phyloP scores from a whole-genome alignment of 2,113 vertebrate species.

The Corythornis cristatus region DNA sequence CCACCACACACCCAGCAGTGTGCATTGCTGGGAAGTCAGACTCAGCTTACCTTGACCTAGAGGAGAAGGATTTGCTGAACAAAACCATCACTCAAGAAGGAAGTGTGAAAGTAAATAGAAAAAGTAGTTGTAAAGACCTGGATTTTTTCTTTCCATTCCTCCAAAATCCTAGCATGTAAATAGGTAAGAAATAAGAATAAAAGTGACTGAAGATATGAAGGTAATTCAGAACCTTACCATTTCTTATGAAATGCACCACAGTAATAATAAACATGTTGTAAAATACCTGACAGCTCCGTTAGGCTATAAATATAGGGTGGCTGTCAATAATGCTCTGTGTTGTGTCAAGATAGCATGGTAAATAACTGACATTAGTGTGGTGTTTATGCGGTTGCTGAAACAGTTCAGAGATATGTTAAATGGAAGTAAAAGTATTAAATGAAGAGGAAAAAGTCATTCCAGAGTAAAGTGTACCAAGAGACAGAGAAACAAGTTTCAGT shows the following conservation, averaged over 20 bases:
- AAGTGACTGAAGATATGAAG: not conserved
- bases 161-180: not conserved
- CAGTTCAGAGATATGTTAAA: not conserved
- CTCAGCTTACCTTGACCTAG: not conserved
- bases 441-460: not conserved
- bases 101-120: not conserved
- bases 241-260: not conserved
- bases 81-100: not conserved
- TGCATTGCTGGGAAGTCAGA: rapidly evolving
- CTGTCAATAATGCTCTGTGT: not conserved
- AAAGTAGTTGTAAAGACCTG: not conserved
- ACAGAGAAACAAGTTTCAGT: not conserved
- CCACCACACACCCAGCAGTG: rapidly evolving
- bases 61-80: not conserved
- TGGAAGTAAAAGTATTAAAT: not conserved
- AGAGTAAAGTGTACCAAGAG: not conserved
- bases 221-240: not conserved
- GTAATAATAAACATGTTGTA: not conserved
- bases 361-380: not conserved
- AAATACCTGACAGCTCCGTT: not conserved
- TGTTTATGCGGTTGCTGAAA: not conserved
- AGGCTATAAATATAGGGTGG: not conserved
- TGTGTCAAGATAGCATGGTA: not conserved
- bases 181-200: not conserved
- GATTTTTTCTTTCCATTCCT: no score